phyloP scores from a whole-genome alignment of 37 sponge, comb jelly and placozoan species.

The Ephydatia muelleri region DNA sequence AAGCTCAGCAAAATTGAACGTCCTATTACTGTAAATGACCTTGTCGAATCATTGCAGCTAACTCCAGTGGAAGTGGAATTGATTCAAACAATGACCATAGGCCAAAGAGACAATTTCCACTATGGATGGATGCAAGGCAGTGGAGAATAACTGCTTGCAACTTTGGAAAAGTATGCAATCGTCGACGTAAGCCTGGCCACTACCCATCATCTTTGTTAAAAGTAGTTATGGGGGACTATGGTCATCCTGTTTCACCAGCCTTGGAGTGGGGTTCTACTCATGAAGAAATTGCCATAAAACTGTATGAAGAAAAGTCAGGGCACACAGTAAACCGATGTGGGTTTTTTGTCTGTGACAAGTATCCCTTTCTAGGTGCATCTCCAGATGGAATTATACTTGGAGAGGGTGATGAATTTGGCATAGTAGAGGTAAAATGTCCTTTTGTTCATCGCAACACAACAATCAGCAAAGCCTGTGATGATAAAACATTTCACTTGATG shows the following conservation, averaged over 20 bases:
- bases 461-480: not conserved
- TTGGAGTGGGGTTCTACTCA: conserved; percentile 15
- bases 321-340: not conserved
- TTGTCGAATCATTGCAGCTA: conserved; percentile 12
- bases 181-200: not conserved
- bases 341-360: conserved; percentile 20
- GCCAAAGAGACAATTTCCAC: conserved; percentile 32
- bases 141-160: conserved; percentile 46
- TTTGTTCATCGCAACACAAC: conserved; percentile 6
- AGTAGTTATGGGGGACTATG: conserved; percentile 27
- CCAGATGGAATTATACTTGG: conserved; percentile 43
- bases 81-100: conserved; percentile 27
- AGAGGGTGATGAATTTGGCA: conserved; percentile 33
- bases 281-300: conserved; percentile 16
- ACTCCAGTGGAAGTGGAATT: conserved; percentile 37
- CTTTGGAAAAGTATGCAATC: conserved; percentile 43
- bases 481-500: not conserved
- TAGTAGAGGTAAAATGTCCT: conserved; percentile 47
- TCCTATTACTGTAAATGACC: conserved; percentile 14
- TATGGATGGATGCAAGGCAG: conserved; percentile 50
- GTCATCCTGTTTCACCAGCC: conserved; percentile 15
- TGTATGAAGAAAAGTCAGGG: not conserved
- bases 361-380: conserved; percentile 40
- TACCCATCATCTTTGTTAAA: conserved; percentile 30
- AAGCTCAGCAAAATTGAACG: conserved; percentile 14